Percentiles rank a stretch among this genome's conserved stretches.
Conservation (phyloP, 2,797 vertebrate genomes). For the Aulostomus chinensis region DNA sequence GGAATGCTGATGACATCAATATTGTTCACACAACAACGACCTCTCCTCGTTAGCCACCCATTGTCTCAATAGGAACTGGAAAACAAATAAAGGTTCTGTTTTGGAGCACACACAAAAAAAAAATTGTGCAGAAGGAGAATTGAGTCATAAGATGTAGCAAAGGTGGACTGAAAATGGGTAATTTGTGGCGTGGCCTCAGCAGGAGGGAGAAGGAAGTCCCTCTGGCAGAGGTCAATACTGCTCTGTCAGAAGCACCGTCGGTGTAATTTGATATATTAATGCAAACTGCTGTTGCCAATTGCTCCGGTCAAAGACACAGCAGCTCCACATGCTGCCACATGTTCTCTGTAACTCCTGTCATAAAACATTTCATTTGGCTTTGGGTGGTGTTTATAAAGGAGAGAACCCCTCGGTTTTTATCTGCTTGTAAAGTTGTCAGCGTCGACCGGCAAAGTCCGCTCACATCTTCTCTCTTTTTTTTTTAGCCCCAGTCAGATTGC, state of each 20-base stretch:
- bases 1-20: too few species aligned
- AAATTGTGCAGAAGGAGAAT: background rate
- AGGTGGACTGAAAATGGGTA: background rate
- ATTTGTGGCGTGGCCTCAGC: slow-evolving; percentile 2
- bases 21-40: too few species aligned
- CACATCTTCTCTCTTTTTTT: too few species aligned
- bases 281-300: slow-evolving; percentile 43
- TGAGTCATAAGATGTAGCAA: background rate
- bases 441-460: background rate
- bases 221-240: slow-evolving; percentile 50
- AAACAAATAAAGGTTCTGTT: too few species aligned
- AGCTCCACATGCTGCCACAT: slow-evolving; percentile 39
- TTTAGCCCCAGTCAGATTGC: too few species aligned
- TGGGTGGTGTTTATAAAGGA: slow-evolving; percentile 46
- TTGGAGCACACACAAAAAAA: too few species aligned
- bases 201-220: background rate
- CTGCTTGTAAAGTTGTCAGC: slow-evolving; percentile 6
- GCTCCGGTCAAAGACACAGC: slow-evolving; percentile 52
- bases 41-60: too few species aligned
- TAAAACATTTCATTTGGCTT: slow-evolving; percentile 60
- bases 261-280: slow-evolving; percentile 67
- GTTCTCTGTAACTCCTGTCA: slow-evolving; percentile 47
- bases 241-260: slow-evolving; percentile 46
- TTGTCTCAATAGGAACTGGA: too few species aligned
- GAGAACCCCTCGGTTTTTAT: slow-evolving; percentile 4